Base-by-base conservation (phyloP, 2,113 vertebrate species). In the Monopterus albus region DNA sequence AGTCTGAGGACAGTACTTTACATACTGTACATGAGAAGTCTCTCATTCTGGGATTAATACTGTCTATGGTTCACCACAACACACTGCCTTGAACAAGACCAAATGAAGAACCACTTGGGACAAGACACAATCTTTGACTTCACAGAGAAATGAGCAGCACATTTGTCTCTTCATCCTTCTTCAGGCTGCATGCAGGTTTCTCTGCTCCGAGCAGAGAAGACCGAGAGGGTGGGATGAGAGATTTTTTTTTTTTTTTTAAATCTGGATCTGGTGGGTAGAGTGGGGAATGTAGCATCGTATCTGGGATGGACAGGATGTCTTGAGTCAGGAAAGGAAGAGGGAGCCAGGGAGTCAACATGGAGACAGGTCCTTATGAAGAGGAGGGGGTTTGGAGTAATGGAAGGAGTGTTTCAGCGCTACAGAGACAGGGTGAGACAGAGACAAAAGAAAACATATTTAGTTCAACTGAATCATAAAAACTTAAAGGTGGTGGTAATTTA, bases 331-430 rank as follows among this genome's bases (percentile, higher is more conserved):
- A 55, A 78, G 82, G 84, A 86, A 72, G 77, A 85, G 72, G 88
- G 80, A 77, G 77, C 85, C 70, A 6, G 67, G 85, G 86, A 80
- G 79, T 88, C 85, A 75, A 90, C 81, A 85, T 79, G 82, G 74
- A 87, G 83, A 86, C 80, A 56, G 86, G 69, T 87, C 87, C 89
- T 90, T 86, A 89, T 78, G 89, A 71, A 87, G 87, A 78, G 80
- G 63, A 79, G 26, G 71, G 87, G 77, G 68, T 36, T 86, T 78
- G 89, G 77, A 83, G 83, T 84, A 78, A 90, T 88, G 86, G 75
- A 47, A 75, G 73, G 84, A 86, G 83, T 47, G 80, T 83, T 81
- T 92, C 89, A 94, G 86, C 90, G 90, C 91, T 92, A 91, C 78
- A 78, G 82, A 91, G 83, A 92, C 88, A 85, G 42, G 83, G 73